These are phyloP conservation scores for Diceros bicornis DNA, from an alignment of 2,797 vertebrate species.

Conservation along the genomic window DNA sequence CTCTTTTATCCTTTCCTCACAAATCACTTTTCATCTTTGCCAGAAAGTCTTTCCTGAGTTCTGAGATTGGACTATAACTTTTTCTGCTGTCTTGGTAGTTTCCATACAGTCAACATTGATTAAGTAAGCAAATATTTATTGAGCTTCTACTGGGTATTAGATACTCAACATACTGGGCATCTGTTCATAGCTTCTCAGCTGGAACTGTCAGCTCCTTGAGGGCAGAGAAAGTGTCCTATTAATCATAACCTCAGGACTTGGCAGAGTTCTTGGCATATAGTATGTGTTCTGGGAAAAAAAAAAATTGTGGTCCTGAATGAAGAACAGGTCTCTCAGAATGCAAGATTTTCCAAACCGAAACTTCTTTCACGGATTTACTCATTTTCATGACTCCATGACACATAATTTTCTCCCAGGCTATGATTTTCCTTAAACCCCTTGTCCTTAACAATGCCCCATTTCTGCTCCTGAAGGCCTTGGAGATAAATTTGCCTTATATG, in stretches of 20 bases:
- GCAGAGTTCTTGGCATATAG: background rate
- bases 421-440: background rate
- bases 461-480: background rate
- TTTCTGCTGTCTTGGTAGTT: background rate
- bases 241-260: background rate
- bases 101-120: background rate
- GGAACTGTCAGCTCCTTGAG: background rate
- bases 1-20: background rate
- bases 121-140: conserved; percentile 30
- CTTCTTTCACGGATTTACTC: background rate
- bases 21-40: background rate
- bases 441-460: background rate
- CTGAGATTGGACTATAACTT: background rate
- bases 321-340: background rate
- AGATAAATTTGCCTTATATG: background rate
- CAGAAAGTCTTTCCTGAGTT: background rate
- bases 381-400: background rate
- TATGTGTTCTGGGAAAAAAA: background rate
- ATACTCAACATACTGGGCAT: background rate
- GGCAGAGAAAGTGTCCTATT: background rate
- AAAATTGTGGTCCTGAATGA: background rate
- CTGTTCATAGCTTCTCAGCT: background rate
- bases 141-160: background rate
- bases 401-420: background rate
- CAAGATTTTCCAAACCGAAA: conserved; percentile 14